Conservation (phyloP, 1,140 invertebrate genomes). For the Aphis gossypii region DNA sequence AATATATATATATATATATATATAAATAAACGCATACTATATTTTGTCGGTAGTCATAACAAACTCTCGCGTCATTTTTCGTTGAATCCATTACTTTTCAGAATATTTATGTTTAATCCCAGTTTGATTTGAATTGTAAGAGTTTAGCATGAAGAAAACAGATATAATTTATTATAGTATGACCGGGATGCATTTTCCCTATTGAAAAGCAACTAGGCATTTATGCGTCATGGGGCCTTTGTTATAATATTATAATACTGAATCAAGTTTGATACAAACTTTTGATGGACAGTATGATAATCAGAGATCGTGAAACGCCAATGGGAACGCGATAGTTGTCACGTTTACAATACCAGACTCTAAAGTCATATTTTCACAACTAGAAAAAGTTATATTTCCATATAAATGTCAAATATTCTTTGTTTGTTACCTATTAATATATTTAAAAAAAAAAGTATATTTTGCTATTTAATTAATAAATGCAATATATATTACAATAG, state of each 20-base stretch:
- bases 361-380: neutral
- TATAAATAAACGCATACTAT: too few relatives aligned
- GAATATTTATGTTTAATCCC: too few relatives aligned
- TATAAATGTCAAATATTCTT: neutral
- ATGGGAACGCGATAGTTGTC: neutral
- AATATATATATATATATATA: too few relatives aligned
- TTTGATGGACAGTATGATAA: neutral
- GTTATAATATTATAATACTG: slow-evolving; percentile 3
- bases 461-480: neutral
- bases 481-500: neutral
- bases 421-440: neutral
- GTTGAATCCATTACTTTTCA: too few relatives aligned
- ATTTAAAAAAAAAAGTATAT: neutral
- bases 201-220: neutral
- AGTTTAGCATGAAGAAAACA: neutral
- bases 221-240: neutral
- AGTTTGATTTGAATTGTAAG: too few relatives aligned
- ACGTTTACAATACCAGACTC: neutral
- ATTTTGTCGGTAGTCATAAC: too few relatives aligned
- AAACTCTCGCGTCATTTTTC: too few relatives aligned
- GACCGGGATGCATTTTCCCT: neutral
- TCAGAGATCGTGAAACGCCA: neutral
- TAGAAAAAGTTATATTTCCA: neutral
- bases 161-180: neutral
- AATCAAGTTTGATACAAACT: neutral